phyloP scores from a whole-genome alignment of 2,888 invertebrate genomes.

The Hesperia comma region DNA sequence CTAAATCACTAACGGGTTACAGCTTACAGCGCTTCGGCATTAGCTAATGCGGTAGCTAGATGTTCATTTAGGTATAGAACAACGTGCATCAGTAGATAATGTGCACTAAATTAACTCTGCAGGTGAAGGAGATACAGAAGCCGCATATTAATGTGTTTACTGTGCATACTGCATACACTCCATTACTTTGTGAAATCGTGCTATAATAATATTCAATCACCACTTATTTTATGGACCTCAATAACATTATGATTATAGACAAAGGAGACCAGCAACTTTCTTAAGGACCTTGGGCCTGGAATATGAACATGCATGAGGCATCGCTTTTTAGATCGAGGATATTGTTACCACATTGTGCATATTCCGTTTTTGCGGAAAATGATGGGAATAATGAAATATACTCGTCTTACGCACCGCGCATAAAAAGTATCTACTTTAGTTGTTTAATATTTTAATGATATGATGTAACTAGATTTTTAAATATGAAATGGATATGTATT shows the following conservation, averaged over 20 bases:
- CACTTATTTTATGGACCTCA: neutral
- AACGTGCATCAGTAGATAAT: conserved; percentile 62
- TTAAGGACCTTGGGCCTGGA: too few relatives aligned
- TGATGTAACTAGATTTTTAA: too few relatives aligned
- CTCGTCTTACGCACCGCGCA: too few relatives aligned
- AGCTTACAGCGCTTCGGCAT: conserved; percentile 35
- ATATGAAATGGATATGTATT: too few relatives aligned
- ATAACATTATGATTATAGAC: neutral
- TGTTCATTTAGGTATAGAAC: conserved; percentile 56
- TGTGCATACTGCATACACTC: conserved; percentile 51
- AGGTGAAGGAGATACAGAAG: conserved; percentile 63
- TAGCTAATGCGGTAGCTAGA: conserved; percentile 48
- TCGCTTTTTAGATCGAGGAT: too few relatives aligned
- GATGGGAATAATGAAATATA: too few relatives aligned
- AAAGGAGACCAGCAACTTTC: too few relatives aligned
- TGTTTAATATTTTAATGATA: too few relatives aligned
- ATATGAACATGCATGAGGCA: too few relatives aligned
- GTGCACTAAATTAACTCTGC: conserved; percentile 71
- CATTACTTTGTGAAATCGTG: neutral
- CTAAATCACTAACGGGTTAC: conserved; percentile 21
- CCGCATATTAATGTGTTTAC: conserved; percentile 78
- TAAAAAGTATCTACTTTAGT: too few relatives aligned
- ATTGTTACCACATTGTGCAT: too few relatives aligned
- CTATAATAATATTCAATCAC: neutral
- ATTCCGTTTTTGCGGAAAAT: too few relatives aligned